These are phyloP conservation scores for Dromas ardeola DNA, from an alignment of 2,113 vertebrate genomes.

Conservation along the genomic window DNA sequence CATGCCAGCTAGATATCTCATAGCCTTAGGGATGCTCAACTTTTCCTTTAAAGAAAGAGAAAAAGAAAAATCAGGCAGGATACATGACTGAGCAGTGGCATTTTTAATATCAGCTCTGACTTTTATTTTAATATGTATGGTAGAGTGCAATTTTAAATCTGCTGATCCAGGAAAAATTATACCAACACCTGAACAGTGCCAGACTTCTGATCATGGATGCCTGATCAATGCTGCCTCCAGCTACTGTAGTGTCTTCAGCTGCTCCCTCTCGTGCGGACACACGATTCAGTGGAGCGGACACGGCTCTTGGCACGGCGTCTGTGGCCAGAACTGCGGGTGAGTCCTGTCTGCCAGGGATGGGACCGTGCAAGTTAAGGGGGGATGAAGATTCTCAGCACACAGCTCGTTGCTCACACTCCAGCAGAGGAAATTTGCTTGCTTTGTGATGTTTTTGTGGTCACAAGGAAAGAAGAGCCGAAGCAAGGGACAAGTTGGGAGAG, in stretches of 20 bases:
- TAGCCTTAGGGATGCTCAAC: neutral
- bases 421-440: neutral
- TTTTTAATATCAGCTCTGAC: neutral
- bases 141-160: neutral
- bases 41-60: neutral
- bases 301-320: rapidly evolving
- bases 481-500: neutral
- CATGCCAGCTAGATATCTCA: neutral
- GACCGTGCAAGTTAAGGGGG: rapidly evolving
- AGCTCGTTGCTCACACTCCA: neutral
- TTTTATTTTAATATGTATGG: neutral
- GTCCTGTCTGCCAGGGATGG: neutral
- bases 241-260: neutral
- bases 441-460: neutral
- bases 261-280: neutral
- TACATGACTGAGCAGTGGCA: neutral
- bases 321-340: neutral
- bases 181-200: neutral
- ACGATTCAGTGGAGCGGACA: neutral
- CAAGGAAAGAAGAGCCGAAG: neutral
- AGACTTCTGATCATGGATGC: neutral
- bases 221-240: neutral
- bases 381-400: neutral
- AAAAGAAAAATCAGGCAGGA: neutral
- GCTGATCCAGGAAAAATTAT: conserved; percentile 17